A percentile compares a stretch with the other conserved stretches of the same genome.
These are phyloP conservation scores for Passer montanus DNA, from an alignment of 2,113 vertebrate species.

Conservation along the genomic window DNA sequence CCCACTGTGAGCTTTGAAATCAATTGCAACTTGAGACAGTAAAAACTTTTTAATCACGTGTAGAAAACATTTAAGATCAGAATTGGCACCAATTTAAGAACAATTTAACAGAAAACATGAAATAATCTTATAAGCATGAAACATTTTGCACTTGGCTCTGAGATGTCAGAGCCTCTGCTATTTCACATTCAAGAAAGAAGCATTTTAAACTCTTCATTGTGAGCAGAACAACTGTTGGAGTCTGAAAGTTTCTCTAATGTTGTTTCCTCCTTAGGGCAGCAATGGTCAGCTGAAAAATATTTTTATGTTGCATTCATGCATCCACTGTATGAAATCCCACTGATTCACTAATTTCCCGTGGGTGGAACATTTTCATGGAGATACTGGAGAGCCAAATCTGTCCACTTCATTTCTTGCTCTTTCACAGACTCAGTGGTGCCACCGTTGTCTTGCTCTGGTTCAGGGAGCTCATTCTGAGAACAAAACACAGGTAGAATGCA, in stretches of 20 bases:
- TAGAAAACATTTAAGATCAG: constrained; percentile 2
- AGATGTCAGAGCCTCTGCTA: not conserved
- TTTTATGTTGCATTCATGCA: not conserved
- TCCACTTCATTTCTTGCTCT: constrained; percentile 99
- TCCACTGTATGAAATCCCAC: not conserved
- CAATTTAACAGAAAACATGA: not conserved
- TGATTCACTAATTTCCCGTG: constrained; percentile 73
- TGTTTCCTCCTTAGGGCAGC: not conserved
- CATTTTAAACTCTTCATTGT: not conserved
- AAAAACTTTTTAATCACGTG: not conserved
- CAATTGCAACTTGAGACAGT: not conserved
- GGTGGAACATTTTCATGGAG: constrained; percentile 93
- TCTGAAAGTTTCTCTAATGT: not conserved
- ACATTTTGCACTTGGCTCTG: not conserved
- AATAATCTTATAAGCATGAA: not conserved
- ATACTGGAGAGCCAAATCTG: constrained; percentile 92
- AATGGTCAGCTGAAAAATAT: not conserved
- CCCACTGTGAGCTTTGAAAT: not conserved
- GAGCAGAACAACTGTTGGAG: not conserved
- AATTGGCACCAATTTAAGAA: not conserved
- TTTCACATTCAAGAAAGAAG: not conserved
- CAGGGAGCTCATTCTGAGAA: constrained; percentile 92
- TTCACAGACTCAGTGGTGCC: constrained; percentile 96
- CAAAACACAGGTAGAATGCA: not conserved
- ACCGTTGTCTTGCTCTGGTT: constrained; percentile 97